Base-by-base conservation (phyloP, 2,797 vertebrate species). In the Anguilla pacifica region DNA sequence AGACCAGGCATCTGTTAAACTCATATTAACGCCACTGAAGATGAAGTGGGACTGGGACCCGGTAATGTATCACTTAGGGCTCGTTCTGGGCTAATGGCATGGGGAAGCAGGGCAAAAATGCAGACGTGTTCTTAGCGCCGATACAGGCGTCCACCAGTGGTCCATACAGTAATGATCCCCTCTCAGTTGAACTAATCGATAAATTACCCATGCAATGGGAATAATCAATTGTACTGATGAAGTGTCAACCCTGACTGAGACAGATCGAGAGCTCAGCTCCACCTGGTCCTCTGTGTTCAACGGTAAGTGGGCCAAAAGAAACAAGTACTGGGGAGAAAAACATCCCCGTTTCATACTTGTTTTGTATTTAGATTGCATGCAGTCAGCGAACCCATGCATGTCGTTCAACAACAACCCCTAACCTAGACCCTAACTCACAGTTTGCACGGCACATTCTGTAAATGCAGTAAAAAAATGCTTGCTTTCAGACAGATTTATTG, bases 131-230 rank as follows among this genome's bases (percentile, higher is more conserved):
- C 88, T 67, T 43, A 15, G 74, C 87, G 74, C 87, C 64, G 81
- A 39, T 17, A 39, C 15, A 89, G 87, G 92, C 94, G 95, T 96
- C 94, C 91, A 95, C 96, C 95, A 94, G 89, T 22, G 13, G 90
- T 90, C 92, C 90, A 35, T 89, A 90, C 93, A 91, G 93, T 94
- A 93, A 95, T 96, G 95, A 95, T 95, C 91, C 93, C 92, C 86
- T 79, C 86, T 91, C 92, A 94, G 93, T 90, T 92, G 93, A 92
- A 94, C 91, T 92, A 94, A 95, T 95, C 94, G 92, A 96, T 96
- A 95, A 95, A 96, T 95, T 95, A 95, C 91, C 90, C 91, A 86
- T 90, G 94, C 94, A 95, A 95, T 93, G 90, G 96, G 94, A 94
- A 92, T 93, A 91, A 96, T 95, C 94, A 94, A 94, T 96, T 95